Evolutionary conservation across 2,888 invertebrate genomes (phyloP).

Genomic region (Parthenolecanium corni): DNA sequence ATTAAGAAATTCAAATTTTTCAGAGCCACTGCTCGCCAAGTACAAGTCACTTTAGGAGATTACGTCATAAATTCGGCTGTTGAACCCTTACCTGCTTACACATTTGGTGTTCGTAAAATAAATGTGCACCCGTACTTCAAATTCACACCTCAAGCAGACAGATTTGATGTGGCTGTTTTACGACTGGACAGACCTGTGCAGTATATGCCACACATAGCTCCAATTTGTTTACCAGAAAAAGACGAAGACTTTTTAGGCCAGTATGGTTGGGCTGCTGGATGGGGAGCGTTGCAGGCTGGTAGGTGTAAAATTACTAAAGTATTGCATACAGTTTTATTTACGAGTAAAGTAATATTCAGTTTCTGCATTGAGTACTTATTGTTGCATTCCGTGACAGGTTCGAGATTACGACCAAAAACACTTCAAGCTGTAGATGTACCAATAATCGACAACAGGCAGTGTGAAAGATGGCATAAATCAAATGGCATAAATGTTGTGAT

Average conservation of each 20-base stretch:
- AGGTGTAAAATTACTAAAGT: constrained; percentile 30
- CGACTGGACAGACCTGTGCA: constrained; percentile 79
- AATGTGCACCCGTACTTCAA: constrained; percentile 84
- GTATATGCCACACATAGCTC: constrained; percentile 79
- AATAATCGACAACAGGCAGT: constrained; percentile 74
- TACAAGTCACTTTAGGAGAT: constrained; percentile 82
- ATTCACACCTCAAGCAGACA: constrained; percentile 64
- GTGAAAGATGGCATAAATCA: constrained; percentile 56
- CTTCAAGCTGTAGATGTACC: constrained; percentile 85
- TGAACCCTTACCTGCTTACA: constrained; percentile 80
- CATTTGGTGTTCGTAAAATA: constrained; percentile 81
- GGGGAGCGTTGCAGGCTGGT: constrained; percentile 71
- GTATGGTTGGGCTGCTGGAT: constrained; percentile 84
- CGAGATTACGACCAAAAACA: constrained; percentile 74
- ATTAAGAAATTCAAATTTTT: not conserved
- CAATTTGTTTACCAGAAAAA: constrained; percentile 81
- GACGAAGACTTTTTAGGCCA: constrained; percentile 81
- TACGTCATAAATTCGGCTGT: constrained; percentile 89
- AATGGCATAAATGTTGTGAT: constrained; percentile 79
- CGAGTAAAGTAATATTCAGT: too few species aligned
- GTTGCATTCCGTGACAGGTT: constrained; percentile 45
- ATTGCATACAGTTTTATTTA: too few species aligned
- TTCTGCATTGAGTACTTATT: not conserved
- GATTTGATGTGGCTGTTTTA: constrained; percentile 83
- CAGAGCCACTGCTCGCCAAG: constrained; percentile 76